These are phyloP conservation scores for Leptobrachium leishanense DNA, from an alignment of 2,113 vertebrate species.

Conservation along the genomic window DNA sequence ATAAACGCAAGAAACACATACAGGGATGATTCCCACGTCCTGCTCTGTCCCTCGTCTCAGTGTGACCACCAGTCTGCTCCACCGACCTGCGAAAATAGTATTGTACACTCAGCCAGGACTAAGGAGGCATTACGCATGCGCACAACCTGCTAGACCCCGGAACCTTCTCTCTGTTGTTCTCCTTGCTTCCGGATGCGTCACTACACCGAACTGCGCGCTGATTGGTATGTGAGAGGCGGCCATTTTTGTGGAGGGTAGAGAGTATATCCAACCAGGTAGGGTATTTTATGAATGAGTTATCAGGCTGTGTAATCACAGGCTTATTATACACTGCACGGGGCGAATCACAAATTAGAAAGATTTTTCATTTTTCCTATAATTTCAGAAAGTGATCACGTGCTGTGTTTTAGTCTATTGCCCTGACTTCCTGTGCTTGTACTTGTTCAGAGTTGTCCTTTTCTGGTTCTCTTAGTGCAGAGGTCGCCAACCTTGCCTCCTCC, in stretches of 20 bases:
- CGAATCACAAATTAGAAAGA: too few species aligned
- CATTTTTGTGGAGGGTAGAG: background rate
- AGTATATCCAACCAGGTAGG: too few species aligned
- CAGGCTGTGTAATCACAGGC: too few species aligned
- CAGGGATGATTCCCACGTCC: background rate
- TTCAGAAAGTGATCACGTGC: too few species aligned
- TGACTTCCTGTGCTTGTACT: too few species aligned
- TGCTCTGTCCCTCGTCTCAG: background rate
- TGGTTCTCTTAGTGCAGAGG: too few species aligned
- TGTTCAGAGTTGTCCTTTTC: too few species aligned
- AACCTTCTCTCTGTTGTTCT: background rate
- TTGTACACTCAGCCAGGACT: background rate
- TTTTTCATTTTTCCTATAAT: too few species aligned
- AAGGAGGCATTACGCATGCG: background rate
- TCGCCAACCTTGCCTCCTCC: too few species aligned
- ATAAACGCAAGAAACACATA: background rate
- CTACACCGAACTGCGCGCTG: background rate
- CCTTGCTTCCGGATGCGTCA: background rate
- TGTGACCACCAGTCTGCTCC: background rate
- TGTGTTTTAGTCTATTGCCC: too few species aligned
- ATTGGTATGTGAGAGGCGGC: background rate
- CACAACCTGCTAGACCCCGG: background rate
- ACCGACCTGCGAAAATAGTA: background rate
- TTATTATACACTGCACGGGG: too few species aligned
- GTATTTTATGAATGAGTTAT: too few species aligned